Evolutionary conservation across 1,140 invertebrate species (phyloP).

Genomic region (Leptinotarsa lineolata): DNA sequence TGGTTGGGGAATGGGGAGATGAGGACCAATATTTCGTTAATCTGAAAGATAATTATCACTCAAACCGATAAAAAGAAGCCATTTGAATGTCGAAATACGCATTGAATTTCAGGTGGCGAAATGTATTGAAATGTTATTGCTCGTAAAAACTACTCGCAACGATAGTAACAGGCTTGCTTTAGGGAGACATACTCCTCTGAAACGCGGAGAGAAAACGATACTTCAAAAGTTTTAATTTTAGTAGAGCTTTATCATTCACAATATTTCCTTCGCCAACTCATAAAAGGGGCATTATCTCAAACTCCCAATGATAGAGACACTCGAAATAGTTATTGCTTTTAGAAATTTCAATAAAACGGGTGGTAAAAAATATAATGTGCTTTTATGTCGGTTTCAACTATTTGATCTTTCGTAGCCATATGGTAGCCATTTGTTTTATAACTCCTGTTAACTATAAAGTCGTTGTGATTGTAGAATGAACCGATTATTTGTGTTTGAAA

Average conservation of each 20-base stretch:
- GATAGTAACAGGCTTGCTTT: too few species aligned
- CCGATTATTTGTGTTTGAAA: background rate
- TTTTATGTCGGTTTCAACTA: background rate
- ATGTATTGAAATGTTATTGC: too few species aligned
- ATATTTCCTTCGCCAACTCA: background rate
- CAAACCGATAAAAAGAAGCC: background rate
- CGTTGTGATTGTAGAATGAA: background rate
- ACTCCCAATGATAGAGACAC: background rate
- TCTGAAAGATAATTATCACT: background rate
- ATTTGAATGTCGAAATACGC: background rate
- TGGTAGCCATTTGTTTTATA: conserved; percentile 6
- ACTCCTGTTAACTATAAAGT: background rate
- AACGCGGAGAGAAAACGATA: background rate
- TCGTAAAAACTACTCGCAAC: too few species aligned
- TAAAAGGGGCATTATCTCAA: background rate
- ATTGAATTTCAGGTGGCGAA: background rate
- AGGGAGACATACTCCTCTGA: background rate
- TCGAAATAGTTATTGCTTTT: background rate
- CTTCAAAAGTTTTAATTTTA: background rate
- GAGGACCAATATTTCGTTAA: background rate
- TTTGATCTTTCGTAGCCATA: background rate
- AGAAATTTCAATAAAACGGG: background rate
- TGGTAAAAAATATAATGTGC: background rate
- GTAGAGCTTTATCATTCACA: background rate
- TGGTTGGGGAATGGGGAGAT: background rate